Evolutionary conservation across 2,888 invertebrate species (phyloP), one percentile per base, ranked within the genome.

Genomic region (Drosophila silvestris): DNA sequence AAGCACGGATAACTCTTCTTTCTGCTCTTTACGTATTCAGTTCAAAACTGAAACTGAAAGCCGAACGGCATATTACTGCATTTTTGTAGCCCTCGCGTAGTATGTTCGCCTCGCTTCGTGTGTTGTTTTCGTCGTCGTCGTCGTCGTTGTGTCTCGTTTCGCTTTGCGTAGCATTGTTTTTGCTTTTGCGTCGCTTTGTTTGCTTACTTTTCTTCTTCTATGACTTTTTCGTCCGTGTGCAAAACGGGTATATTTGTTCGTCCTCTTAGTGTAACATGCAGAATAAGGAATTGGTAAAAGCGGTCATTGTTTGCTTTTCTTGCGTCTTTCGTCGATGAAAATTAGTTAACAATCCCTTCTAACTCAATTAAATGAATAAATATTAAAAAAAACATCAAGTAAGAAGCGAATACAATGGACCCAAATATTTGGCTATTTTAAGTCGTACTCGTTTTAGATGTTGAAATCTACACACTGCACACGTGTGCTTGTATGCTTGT

Each of bases 21-120:
- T 57, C 53, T 50, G 80, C 76, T 79, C 76, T 77, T 70, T 54
- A 79, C 80, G 73, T 64, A 51, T 60, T 70, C 85, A 75, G 79
- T 66, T 71, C 72, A 67, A 79, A 76, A 81, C 73, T 73, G 79
- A 90, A 87, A 90, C 83, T 91, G 82, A 88, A 84, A 81, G 80
- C 77, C 83, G 79, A 82, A 70, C 70, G 70, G 67, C 54, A 68
- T 76, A 66, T 73, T 81, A 77, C 82, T 85, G 83, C 84, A 86
- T 79, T 88, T 87, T 82, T 89, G 83, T 88, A 86, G 80, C 74
- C 54, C 51, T 64, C 58, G 53, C 33, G 22, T 44, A 57, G 72
- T 52, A n/a, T 47, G 68, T 37, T 68, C 37, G 64, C 52, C 61
- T 73, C 30, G 64, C 59, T 64, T 74, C 73, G 77, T 72, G 68